Evolutionary conservation across 2,113 vertebrate genomes (phyloP).

Genomic region (Amblyornis subalaris): DNA sequence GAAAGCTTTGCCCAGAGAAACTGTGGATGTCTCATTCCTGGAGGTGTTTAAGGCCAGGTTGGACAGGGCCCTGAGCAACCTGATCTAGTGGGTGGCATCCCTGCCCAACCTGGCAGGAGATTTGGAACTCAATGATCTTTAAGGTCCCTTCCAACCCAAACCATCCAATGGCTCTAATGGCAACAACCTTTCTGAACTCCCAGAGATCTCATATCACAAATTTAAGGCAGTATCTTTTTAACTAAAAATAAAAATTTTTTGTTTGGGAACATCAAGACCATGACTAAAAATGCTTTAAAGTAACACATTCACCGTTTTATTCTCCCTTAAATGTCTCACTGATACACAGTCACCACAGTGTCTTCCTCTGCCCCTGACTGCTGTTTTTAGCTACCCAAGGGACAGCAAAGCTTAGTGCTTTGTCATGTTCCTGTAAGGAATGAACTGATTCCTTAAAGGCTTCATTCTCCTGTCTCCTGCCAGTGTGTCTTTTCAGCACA

Average conservation of each 20-base stretch:
- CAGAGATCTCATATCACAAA: not conserved
- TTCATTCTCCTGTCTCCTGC: not conserved
- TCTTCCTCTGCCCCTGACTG: not conserved
- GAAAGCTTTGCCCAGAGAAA: not conserved
- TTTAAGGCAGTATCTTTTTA: not conserved
- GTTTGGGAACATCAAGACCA: not conserved
- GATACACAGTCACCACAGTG: not conserved
- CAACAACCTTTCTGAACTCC: not conserved
- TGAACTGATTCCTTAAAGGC: not conserved
- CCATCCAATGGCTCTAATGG: not conserved
- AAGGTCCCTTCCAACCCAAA: not conserved
- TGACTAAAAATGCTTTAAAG: not conserved
- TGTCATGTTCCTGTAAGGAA: not conserved
- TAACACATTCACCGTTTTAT: not conserved
- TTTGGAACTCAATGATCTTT: not conserved
- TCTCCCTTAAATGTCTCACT: not conserved
- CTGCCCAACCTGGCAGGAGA: not conserved
- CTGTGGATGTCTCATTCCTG: not conserved
- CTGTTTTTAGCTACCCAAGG: not conserved
- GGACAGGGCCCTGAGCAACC: not conserved
- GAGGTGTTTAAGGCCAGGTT: not conserved
- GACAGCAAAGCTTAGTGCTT: not conserved
- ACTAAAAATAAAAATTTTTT: not conserved
- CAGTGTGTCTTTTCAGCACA: not conserved
- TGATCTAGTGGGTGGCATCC: not conserved